phyloP scores from a whole-genome alignment of 2,888 invertebrate species.

The Volucella inflata region DNA sequence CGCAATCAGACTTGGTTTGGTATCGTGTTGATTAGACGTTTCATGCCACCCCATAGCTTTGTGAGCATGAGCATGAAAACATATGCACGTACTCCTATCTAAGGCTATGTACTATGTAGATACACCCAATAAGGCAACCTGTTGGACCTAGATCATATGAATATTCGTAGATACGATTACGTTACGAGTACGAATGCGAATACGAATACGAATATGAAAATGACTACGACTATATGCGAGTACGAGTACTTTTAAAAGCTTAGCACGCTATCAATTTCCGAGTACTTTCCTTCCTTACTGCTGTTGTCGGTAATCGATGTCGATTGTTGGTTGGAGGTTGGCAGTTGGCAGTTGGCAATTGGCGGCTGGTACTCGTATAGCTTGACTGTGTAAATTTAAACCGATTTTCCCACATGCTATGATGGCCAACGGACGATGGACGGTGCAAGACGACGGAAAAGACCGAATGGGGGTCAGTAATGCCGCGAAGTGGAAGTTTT shows the following conservation, averaged over 20 bases:
- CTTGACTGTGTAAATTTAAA: constrained; percentile 10
- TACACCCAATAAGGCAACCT: constrained; percentile 37
- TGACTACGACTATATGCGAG: background rate
- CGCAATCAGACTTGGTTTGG: constrained; percentile 63
- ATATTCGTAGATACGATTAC: too few species aligned
- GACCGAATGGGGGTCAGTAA: constrained; percentile 70
- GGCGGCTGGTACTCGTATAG: background rate
- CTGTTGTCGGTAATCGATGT: background rate
- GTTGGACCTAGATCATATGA: constrained; percentile 24
- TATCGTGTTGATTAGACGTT: constrained; percentile 63
- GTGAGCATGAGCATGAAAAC: too few species aligned
- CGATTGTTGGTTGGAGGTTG: background rate
- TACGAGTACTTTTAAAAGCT: constrained; percentile 49
- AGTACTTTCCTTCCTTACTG: constrained; percentile 61
- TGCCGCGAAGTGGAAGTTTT: constrained; percentile 69
- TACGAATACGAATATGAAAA: too few species aligned
- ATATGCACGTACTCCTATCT: background rate
- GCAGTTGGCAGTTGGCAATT: background rate
- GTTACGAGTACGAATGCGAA: too few species aligned
- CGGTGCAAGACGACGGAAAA: too few species aligned
- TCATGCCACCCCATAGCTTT: constrained; percentile 22
- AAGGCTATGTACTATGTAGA: background rate
- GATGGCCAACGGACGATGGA: constrained; percentile 29
- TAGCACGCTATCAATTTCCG: constrained; percentile 67
- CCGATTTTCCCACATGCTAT: constrained; percentile 62